These are phyloP conservation scores for Caenorhabditis afra DNA, from an alignment of 2,888 invertebrate species.

Conservation along the genomic window DNA sequence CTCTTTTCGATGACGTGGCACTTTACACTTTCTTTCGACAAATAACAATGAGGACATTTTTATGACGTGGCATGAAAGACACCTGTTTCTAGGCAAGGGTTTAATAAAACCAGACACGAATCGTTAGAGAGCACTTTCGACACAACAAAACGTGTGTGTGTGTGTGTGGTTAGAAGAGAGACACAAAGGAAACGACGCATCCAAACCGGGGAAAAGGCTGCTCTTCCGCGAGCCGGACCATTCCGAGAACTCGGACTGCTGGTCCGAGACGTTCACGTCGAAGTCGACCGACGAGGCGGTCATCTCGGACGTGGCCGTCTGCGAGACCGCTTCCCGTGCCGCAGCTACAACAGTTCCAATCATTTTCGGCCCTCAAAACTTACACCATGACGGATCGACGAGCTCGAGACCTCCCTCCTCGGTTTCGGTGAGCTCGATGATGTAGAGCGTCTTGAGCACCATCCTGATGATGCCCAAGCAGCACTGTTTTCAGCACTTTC, in stretches of 20 bases:
- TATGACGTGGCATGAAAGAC: conserved; percentile 11
- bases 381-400: conserved; percentile 80
- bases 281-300: conserved; percentile 68
- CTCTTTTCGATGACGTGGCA: background rate
- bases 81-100: conserved; percentile 25
- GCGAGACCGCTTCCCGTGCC: conserved; percentile 69
- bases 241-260: conserved; percentile 79
- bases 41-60: conserved; percentile 8
- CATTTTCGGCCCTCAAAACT: conserved; percentile 63
- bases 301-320: conserved; percentile 67
- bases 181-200: no score
- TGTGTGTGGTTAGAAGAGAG: no score
- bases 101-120: conserved; percentile 6
- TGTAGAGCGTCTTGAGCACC: conserved; percentile 78
- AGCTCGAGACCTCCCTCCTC: conserved; percentile 80
- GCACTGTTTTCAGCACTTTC: conserved; percentile 9
- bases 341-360: conserved; percentile 65
- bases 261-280: conserved; percentile 73
- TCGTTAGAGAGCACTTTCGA: conserved; percentile 9
- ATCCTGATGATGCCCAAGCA: conserved; percentile 63
- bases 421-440: conserved; percentile 79
- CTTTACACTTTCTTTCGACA: background rate
- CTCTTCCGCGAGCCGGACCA: conserved; percentile 77
- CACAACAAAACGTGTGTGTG: conserved; percentile 10
- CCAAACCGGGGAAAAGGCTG: conserved; percentile 70